Evolutionary conservation across 2,888 invertebrate species (phyloP).

Genomic region (Cynaeus angustus): DNA sequence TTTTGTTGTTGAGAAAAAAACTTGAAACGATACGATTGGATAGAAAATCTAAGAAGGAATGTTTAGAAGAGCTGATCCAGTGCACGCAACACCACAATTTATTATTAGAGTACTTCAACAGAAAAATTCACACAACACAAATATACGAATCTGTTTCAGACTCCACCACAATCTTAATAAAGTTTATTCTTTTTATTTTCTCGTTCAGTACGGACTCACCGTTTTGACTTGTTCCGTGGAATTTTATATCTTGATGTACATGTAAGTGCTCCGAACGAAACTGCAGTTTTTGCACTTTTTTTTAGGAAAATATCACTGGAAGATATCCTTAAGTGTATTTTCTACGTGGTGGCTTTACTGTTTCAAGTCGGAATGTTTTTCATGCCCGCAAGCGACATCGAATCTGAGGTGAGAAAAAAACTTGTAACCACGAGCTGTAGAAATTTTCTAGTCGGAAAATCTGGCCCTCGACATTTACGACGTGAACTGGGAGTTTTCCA

Average conservation of each 20-base stretch:
- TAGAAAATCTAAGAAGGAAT: not conserved
- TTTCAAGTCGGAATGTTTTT: conserved; percentile 27
- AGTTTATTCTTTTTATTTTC: conserved; percentile 22
- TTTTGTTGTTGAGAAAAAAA: conserved; percentile 10
- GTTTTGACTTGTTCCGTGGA: conserved; percentile 15
- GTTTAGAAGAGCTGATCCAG: not conserved
- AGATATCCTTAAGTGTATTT: conserved; percentile 16
- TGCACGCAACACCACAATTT: conserved; percentile 28
- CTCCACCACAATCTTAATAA: conserved; percentile 7
- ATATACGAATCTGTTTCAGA: not conserved
- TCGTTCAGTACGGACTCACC: conserved; percentile 7
- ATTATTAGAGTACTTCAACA: conserved; percentile 15
- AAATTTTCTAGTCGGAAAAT: conserved; percentile 20
- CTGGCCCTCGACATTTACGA: conserved; percentile 22
- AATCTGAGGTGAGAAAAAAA: conserved; percentile 23
- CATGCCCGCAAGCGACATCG: conserved; percentile 31
- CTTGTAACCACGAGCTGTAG: not conserved
- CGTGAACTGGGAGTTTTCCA: conserved; percentile 24
- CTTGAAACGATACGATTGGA: not conserved
- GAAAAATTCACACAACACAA: not conserved
- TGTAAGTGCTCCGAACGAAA: too few species aligned
- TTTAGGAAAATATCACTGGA: conserved; percentile 3
- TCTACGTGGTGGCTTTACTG: conserved; percentile 8
- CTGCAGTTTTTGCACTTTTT: conserved; percentile 1
- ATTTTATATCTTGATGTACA: conserved; percentile 22